Percentiles rank a stretch among this genome's conserved stretches.
Evolutionary conservation across 2,113 vertebrate species (phyloP).

Genomic region (Pygoscelis adeliae): DNA sequence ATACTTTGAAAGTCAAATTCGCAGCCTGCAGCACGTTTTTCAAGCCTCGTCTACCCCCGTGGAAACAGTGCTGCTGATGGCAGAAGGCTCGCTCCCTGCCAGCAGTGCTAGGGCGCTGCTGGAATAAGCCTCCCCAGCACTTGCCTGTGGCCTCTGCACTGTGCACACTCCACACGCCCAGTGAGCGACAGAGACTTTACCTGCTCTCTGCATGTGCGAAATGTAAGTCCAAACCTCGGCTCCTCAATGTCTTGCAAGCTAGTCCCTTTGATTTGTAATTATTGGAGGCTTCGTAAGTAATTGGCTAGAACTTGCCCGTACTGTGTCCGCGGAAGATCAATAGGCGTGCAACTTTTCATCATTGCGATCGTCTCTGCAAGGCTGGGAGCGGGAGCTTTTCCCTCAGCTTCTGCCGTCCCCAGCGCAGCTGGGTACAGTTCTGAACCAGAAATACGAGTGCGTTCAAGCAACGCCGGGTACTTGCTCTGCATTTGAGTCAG

Average conservation of each 20-base stretch:
- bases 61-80: not conserved
- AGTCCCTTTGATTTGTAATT: constrained; percentile 7
- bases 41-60: not conserved
- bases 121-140: constrained; percentile 10
- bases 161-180: constrained; percentile 37
- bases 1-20: constrained; percentile 28
- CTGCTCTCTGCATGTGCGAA: constrained; percentile 25
- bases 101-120: not conserved
- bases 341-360: constrained; percentile 7
- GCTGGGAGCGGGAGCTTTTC: not conserved
- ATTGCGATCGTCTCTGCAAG: not conserved
- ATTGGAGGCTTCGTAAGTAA: not conserved
- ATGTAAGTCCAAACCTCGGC: constrained; percentile 26
- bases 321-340: not conserved
- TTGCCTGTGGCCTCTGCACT: constrained; percentile 39
- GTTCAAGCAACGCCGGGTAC: not conserved
- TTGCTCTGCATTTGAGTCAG: not conserved
- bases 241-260: not conserved
- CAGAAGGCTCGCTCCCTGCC: constrained; percentile 13
- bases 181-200: constrained; percentile 38
- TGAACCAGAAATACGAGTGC: not conserved
- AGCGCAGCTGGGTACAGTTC: not conserved
- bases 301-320: constrained; percentile 13
- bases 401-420: not conserved
- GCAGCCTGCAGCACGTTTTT: constrained; percentile 21